Conservation (phyloP, 2,888 invertebrate genomes). For the Argynnis bischoffii region DNA sequence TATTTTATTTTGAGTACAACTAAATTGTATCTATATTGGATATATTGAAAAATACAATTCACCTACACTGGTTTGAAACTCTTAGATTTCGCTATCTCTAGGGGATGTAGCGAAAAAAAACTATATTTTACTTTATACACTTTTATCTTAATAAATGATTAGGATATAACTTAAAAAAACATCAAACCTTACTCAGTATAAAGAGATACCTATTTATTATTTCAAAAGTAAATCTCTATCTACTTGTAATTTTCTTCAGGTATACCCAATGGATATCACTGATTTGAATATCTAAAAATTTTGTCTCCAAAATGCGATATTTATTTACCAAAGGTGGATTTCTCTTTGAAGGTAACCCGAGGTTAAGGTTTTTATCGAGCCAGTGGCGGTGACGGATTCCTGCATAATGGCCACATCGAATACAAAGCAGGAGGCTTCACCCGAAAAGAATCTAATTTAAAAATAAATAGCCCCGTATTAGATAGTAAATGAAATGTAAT, state of each 20-base stretch:
- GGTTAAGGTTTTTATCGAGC: constrained; percentile 41
- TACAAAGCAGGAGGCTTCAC: constrained; percentile 52
- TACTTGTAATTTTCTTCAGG: constrained; percentile 36
- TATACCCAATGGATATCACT: constrained; percentile 37
- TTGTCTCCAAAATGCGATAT: constrained; percentile 45
- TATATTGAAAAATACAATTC: too few relatives aligned
- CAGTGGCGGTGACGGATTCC: constrained; percentile 48
- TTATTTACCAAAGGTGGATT: constrained; percentile 39
- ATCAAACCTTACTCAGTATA: constrained; percentile 4
- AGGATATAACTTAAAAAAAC: constrained; percentile 6
- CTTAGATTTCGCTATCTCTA: too few relatives aligned
- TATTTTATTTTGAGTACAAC: too few relatives aligned
- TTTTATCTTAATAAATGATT: not conserved
- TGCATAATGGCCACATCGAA: constrained; percentile 51
- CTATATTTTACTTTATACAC: not conserved
- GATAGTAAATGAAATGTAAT: constrained; percentile 35
- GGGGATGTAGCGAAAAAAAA: not conserved
- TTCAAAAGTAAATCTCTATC: constrained; percentile 24
- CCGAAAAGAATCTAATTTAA: constrained; percentile 63
- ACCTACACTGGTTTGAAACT: too few relatives aligned
- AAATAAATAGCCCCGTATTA: constrained; percentile 47
- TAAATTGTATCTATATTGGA: too few relatives aligned
- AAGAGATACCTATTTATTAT: constrained; percentile 18
- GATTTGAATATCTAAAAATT: constrained; percentile 59
- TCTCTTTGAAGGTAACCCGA: constrained; percentile 48